Evolutionary conservation across 2,888 invertebrate species (phyloP), one percentile per base, ranked within the genome.

Genomic region (Troilus luridus): DNA sequence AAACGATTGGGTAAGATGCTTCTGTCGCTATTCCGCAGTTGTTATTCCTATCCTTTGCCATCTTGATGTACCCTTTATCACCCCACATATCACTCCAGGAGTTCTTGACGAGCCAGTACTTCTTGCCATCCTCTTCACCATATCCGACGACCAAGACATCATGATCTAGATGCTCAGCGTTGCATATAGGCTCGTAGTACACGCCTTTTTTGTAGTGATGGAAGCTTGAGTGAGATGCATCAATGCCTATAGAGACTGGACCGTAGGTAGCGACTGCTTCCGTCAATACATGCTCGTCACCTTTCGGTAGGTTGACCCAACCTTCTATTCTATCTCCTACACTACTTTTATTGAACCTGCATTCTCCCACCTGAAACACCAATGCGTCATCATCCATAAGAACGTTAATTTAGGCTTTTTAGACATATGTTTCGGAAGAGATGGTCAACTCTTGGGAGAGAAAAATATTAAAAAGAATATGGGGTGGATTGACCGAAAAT

Each of bases 191-290:
- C 91, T 95, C 95, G 92, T 94, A 93, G 93, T 95, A 95, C 14
- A 95, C 94, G 54, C 94, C 97, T 93, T 95, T 95, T 8, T 96
- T 95, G 94, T 98, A 98, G 94, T 97, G 96, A 94, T 98, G 98
- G 96, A 98, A 98, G 92, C 96, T 96, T 94, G 96, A 95, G 93
- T 96, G 97, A 81, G 97, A 96, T 58, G 58, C 58, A 58, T 58
- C 58, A 58, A 58, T 58, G 58, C 6, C 58, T 12, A 58, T 8
- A 58, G 58, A 58, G 58, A 58, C 58, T 58, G 58, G 58, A 12
- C 58, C 58, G 12, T 12, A 6, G 12, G 10, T 58, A 12, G 12
- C 58, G 10, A 58, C 58, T 58, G 58, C 58, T 58, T 10, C 10
- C 12, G 2, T 10, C 58, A 58, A 58, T 12, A 12, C 58, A 12